Evolutionary conservation across 2,797 vertebrate species (phyloP), one percentile per base, ranked within the genome.

Genomic region (Erithacus rubecula): DNA sequence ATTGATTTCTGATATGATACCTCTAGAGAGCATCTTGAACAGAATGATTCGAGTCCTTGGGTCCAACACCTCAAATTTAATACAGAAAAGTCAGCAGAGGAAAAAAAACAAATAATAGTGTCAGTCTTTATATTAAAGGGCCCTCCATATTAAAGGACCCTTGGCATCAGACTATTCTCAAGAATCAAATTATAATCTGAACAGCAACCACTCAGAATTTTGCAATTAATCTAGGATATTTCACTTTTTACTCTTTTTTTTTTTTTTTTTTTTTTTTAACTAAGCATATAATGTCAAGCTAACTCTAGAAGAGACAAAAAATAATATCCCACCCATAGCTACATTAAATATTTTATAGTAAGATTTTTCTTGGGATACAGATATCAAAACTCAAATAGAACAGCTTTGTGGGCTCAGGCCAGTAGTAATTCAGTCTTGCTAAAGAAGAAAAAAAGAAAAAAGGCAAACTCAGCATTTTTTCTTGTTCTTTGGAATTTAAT

Each of bases 1-100:
- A 32, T 99, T 98, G 94, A 99, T 99, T 91, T 99, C 98, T 8
- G 98, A 96, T 96, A 99, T 99, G 71, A 99, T 81, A 10, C 98
- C 99, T 95, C 99, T 98, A 60, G 97, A 99, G 65, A 99, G 96
- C 99, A 99, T 99, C 98, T 99, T 99, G 96, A 99, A 99, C 16
- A 99, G 97, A 96, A 99, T 99, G 98, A 99, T 99, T 79, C 99
- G 98, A 10, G 99, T 99, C 67, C 99, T 98, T 49, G 99, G 99
- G 93, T 99, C 99, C 94, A 99, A 96, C 72, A 99, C 99, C 99
- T 99, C 64, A 83, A 68, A 86, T 84, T 71, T 37, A 93, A 80
- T 22, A 81, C 7, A 74, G 52, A 36, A 14, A 26, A 77, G 29
- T 75, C 34, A 93, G 32, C 29, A 87, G 10, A 87, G 17, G 8